These are phyloP conservation scores for Pterocles burchelli DNA, from an alignment of 2,113 vertebrate species.

Conservation along the genomic window DNA sequence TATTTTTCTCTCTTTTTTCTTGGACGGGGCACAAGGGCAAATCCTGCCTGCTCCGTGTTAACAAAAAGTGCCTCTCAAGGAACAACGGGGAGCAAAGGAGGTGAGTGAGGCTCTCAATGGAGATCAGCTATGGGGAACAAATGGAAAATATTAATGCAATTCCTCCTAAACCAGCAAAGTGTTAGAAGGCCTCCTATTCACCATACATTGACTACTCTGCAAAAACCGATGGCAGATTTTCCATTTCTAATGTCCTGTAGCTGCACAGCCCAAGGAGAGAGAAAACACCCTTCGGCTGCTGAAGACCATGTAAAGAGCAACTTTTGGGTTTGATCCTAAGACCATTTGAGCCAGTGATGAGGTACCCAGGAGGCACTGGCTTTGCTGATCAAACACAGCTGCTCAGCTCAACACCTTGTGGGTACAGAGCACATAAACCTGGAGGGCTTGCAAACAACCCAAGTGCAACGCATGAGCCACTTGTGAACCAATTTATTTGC, in stretches of 20 bases:
- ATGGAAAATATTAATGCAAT: neutral
- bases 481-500: neutral
- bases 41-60: conserved; percentile 23
- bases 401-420: neutral
- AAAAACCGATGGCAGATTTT: neutral
- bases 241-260: neutral
- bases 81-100: conserved; percentile 32
- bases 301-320: neutral
- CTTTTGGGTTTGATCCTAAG: neutral
- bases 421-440: neutral
- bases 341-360: neutral
- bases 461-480: neutral
- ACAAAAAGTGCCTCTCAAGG: conserved; percentile 41
- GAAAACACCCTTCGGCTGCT: neutral
- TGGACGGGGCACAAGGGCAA: conserved; percentile 21
- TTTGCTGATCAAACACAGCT: conserved; percentile 38
- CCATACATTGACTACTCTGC: neutral
- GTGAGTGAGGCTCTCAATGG: neutral
- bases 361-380: neutral
- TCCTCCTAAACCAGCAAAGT: neutral
- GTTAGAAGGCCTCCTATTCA: neutral
- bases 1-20: conserved; percentile 53
- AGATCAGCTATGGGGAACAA: neutral
- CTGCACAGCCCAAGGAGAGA: neutral
- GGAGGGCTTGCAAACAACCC: conserved; percentile 15